Base-by-base conservation (phyloP, 1,140 invertebrate species). In the Brachionus rubens region DNA sequence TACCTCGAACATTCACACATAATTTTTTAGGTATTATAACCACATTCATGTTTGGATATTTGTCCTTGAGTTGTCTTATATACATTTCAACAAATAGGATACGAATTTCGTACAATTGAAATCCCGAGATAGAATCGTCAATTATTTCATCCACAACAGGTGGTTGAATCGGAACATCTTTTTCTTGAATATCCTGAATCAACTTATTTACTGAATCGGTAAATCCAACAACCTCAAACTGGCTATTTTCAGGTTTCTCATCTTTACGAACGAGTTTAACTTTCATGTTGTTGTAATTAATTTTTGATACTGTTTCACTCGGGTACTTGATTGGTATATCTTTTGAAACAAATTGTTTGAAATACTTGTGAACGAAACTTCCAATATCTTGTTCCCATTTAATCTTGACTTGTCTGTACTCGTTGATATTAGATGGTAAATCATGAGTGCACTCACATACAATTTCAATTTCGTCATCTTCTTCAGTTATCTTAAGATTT, bases 381-480 rank as follows among this genome's bases (percentile, higher is more conserved):
- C 24, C 19, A 41, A 65, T 65, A 12, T 65, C 59, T 14, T 24
- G 21, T 65, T 65, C 40, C 59, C 59, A 65, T 46, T 46, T 65
- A 1, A 9, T 1, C 26, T 65, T 65, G 2, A 65, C n/a, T 12
- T 65, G 36, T 24, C 43, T 65, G 21, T 43, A 65, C 30, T 65
- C 59, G 12, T 12, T 24, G 9, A 19, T 0, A 43, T 9, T 12
- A 3, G 36, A 10, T 26, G 59, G 59, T 14, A 65, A 21, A 24
- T 28, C 59, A 26, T 65, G 36, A 6, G 33, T 65, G 12, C 59
- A 65, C n/a, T 65, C 59, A 24, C 33, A 43, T 19, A 21, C n/a
- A 12, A 65, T 5, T 10, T 65, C 59, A 26, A 19, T 0, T 46
- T 10, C 24, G 24, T 24, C 56, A 16, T 9, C 5, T 1, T 12